phyloP scores from a whole-genome alignment of 2,888 invertebrate genomes.

The Oligia latruncula region DNA sequence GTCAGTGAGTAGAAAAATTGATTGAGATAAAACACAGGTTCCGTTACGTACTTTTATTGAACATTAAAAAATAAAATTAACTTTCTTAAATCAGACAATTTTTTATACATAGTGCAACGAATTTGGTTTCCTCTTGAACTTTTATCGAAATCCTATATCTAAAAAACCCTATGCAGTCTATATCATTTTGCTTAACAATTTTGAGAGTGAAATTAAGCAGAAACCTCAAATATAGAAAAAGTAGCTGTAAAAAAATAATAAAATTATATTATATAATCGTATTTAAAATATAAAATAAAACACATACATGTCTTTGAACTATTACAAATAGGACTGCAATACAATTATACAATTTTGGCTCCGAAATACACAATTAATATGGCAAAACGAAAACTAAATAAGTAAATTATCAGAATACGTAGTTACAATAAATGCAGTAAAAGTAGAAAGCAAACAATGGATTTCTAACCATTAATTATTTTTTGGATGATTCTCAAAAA shows the following conservation, averaged over 20 bases:
- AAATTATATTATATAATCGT: slow-evolving; percentile 6
- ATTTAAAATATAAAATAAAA: slow-evolving; percentile 7
- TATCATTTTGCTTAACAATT: slow-evolving; percentile 13
- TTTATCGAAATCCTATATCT: slow-evolving; percentile 25
- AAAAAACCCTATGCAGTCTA: slow-evolving; percentile 37
- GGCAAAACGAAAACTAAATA: slow-evolving; percentile 38
- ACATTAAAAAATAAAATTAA: slow-evolving; percentile 72
- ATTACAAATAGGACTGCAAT: slow-evolving; percentile 23
- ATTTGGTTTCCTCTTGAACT: slow-evolving; percentile 36
- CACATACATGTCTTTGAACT: not conserved
- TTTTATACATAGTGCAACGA: slow-evolving; percentile 39
- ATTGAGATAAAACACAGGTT: slow-evolving; percentile 13
- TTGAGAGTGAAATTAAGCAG: slow-evolving; percentile 34
- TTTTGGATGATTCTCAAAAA: slow-evolving; percentile 32
- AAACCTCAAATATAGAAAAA: slow-evolving; percentile 16
- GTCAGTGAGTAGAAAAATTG: not conserved
- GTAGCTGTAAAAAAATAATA: slow-evolving; percentile 9
- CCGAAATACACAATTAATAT: slow-evolving; percentile 36
- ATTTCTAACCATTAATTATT: not conserved
- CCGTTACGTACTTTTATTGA: slow-evolving; percentile 70
- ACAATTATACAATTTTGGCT: slow-evolving; percentile 24
- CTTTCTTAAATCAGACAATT: slow-evolving; percentile 67
- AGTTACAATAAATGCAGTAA: slow-evolving; percentile 60
- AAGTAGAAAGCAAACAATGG: slow-evolving; percentile 23
- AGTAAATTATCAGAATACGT: slow-evolving; percentile 33